Conservation (phyloP, 2,113 vertebrate species). For the Corynorhinus townsendii region DNA sequence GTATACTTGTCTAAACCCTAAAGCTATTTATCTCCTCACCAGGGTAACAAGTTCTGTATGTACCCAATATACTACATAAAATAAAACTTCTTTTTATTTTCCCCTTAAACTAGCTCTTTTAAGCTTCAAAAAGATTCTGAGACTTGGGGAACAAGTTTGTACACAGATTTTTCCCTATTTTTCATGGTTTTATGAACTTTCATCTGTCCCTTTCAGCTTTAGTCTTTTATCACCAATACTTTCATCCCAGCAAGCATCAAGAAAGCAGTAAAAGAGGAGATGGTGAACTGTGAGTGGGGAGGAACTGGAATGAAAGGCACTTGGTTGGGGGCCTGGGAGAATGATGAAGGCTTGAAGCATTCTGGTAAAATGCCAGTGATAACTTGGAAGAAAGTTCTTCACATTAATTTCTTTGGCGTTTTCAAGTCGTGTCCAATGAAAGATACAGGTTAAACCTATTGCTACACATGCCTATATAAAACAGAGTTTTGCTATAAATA, state of each 20-base stretch:
- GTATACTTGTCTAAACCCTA: conserved; percentile 48
- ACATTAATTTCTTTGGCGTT: not conserved
- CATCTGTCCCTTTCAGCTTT: not conserved
- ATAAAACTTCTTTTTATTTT: conserved; percentile 36
- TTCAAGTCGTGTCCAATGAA: not conserved
- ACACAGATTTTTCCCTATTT: not conserved
- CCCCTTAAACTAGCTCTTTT: conserved; percentile 36
- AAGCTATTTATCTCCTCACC: conserved; percentile 55
- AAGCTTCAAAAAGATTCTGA: conserved; percentile 56
- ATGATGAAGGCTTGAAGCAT: not conserved
- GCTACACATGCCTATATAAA: not conserved
- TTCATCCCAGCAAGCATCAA: not conserved
- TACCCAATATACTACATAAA: conserved; percentile 2
- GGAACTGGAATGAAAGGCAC: not conserved
- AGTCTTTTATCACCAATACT: not conserved
- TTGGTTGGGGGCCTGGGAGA: no score
- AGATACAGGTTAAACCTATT: not conserved
- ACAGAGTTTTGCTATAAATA: not conserved
- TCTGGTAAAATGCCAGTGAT: not conserved
- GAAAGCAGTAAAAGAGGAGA: not conserved
- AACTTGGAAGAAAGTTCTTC: not conserved
- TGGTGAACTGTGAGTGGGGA: not conserved
- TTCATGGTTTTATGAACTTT: not conserved
- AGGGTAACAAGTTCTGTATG: conserved; percentile 12
- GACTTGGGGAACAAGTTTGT: conserved; percentile 29